These are phyloP conservation scores for Coenobita brevimanus DNA, from an alignment of 1,140 invertebrate genomes.

Conservation along the genomic window DNA sequence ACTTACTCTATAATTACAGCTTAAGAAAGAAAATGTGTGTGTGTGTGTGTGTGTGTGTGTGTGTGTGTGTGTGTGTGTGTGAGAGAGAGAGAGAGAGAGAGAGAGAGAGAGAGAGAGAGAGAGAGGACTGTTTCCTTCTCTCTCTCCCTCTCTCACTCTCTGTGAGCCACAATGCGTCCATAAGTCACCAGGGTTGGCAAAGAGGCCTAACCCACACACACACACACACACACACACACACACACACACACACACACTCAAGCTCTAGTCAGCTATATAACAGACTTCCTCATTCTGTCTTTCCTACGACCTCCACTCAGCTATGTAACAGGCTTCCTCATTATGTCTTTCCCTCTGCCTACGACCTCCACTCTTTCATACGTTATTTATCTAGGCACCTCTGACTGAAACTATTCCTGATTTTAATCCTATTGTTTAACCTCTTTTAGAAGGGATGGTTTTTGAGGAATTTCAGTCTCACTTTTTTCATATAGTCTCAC, in stretches of 20 bases:
- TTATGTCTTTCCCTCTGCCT: no score
- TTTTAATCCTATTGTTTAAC: no score
- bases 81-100: neutral
- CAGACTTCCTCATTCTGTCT: no score
- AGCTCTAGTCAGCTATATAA: neutral
- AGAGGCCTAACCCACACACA: slow-evolving; percentile 31
- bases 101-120: neutral
- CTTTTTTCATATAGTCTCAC: no score
- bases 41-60: neutral
- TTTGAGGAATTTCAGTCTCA: no score
- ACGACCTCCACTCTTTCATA: no score
- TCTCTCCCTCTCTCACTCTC: neutral
- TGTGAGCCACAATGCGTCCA: slow-evolving; percentile 49
- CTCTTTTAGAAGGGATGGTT: no score
- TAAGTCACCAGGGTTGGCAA: slow-evolving; percentile 44
- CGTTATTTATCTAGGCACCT: no score
- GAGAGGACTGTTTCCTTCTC: neutral
- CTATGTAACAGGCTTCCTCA: no score
- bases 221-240: neutral
- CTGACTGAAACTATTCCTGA: no score
- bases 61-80: neutral
- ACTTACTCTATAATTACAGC: neutral
- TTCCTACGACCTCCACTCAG: no score
- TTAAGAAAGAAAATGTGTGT: slow-evolving; percentile 1
- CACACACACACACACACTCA: slow-evolving; percentile 1